A percentile compares a stretch with the other conserved stretches of the same genome.
phyloP scores from a whole-genome alignment of 2,113 vertebrate species.

The Tursiops truncatus region DNA sequence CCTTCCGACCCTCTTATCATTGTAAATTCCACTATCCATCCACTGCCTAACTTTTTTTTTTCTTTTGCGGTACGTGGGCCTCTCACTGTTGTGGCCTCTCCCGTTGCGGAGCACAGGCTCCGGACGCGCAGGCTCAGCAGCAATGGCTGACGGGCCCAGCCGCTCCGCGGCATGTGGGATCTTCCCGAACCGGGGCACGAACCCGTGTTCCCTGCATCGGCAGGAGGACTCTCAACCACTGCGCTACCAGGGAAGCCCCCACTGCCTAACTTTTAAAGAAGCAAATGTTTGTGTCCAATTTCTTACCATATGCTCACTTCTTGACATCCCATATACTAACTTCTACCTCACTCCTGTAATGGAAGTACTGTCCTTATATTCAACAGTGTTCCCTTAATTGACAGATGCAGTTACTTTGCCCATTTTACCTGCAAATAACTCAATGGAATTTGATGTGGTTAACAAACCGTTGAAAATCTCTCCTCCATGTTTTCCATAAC shows the following conservation, averaged over 20 bases:
- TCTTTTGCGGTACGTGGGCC: too few relatives aligned
- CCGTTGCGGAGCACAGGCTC: too few relatives aligned
- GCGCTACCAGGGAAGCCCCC: too few relatives aligned
- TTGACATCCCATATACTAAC: background rate
- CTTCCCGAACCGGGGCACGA: too few relatives aligned
- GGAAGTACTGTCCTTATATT: background rate
- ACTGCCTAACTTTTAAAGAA: background rate
- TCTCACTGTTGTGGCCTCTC: too few relatives aligned
- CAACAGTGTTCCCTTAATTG: background rate
- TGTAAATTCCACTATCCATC: background rate
- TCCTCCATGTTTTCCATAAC: background rate
- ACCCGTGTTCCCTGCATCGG: too few relatives aligned
- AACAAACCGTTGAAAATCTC: background rate
- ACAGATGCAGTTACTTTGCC: background rate
- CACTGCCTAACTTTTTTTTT: background rate
- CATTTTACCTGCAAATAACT: background rate
- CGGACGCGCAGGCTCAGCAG: rapidly evolving
- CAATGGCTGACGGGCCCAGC: too few relatives aligned
- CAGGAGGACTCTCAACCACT: too few relatives aligned
- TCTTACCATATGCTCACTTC: background rate
- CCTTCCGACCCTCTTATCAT: background rate
- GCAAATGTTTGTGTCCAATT: background rate
- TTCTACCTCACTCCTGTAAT: background rate
- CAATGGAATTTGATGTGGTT: background rate
- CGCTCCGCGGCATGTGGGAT: too few relatives aligned